These are phyloP conservation scores for Vanacampus margaritifer DNA, from an alignment of 2,113 vertebrate species.

Conservation along the genomic window DNA sequence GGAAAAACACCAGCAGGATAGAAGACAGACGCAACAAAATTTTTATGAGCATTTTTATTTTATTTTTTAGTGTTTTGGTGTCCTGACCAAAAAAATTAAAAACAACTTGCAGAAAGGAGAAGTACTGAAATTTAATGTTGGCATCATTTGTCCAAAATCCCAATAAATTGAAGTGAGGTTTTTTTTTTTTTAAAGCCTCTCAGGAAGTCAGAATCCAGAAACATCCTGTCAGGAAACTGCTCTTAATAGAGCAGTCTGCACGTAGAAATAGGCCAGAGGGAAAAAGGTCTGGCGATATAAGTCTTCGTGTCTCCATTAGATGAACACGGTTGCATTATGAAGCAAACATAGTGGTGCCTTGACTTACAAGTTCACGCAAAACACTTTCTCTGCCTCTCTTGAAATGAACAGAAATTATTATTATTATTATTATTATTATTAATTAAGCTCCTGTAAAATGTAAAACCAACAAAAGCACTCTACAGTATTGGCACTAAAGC, in stretches of 20 bases:
- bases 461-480: no score
- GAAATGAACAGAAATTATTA: no score
- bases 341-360: not conserved
- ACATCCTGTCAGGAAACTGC: slow-evolving; percentile 81
- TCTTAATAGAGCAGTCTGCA: slow-evolving; percentile 65
- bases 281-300: slow-evolving; percentile 6
- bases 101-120: slow-evolving; percentile 23
- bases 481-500: not conserved
- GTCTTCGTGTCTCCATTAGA: not conserved
- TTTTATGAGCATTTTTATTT: slow-evolving; percentile 33
- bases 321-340: not conserved
- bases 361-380: not conserved
- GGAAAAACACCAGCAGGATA: slow-evolving; percentile 19
- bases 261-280: slow-evolving; percentile 34
- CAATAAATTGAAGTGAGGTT: not conserved
- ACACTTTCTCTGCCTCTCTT: no score
- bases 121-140: not conserved
- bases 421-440: no score
- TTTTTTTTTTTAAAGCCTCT: slow-evolving; percentile 24
- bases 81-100: slow-evolving; percentile 31
- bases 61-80: slow-evolving; percentile 9
- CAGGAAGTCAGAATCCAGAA: slow-evolving; percentile 78
- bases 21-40: slow-evolving; percentile 33
- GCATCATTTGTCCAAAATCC: not conserved
- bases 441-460: no score